Evolutionary conservation across 2,113 vertebrate species (phyloP).

Genomic region (human (Homo sapiens)): DNA sequence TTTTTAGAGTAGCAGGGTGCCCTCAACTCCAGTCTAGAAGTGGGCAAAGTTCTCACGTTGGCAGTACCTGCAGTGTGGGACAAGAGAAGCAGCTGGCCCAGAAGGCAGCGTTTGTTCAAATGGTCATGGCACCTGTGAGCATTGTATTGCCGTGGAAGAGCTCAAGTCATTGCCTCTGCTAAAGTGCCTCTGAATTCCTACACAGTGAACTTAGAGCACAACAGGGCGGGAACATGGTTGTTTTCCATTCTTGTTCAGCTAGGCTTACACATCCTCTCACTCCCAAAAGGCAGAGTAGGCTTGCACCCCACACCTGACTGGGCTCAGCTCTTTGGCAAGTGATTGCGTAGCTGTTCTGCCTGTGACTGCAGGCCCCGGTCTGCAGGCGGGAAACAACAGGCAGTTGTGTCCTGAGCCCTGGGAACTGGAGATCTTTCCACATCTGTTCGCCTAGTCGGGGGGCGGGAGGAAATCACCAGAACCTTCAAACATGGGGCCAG

Average conservation of each 20-base stretch:
- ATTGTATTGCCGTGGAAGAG: background rate
- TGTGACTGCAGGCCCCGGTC: conserved; percentile 62
- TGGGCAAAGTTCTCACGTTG: background rate
- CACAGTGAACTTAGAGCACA: background rate
- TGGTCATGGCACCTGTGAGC: accelerated
- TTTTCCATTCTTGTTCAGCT: background rate
- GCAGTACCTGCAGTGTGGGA: accelerated
- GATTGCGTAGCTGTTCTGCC: conserved; percentile 76
- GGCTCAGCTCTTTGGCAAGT: conserved; percentile 69
- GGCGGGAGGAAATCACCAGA: conserved; percentile 77
- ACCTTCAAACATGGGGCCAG: conserved; percentile 77
- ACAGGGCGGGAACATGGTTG: background rate
- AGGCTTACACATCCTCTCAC: conserved; percentile 2
- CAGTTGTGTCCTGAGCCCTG: conserved; percentile 79
- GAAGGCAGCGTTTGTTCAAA: background rate
- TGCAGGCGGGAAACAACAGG: conserved; percentile 73
- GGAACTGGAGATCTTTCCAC: conserved; percentile 83
- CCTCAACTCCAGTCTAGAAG: background rate
- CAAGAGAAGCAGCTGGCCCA: background rate
- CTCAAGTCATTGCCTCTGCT: background rate
- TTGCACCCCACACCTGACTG: conserved; percentile 68
- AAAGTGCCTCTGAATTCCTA: background rate
- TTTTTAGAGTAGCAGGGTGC: background rate
- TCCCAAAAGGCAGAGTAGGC: conserved; percentile 56
- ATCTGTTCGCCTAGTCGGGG: conserved; percentile 83